These are phyloP conservation scores for Blomia tropicalis DNA, from an alignment of 2,888 invertebrate genomes.

Conservation along the genomic window DNA sequence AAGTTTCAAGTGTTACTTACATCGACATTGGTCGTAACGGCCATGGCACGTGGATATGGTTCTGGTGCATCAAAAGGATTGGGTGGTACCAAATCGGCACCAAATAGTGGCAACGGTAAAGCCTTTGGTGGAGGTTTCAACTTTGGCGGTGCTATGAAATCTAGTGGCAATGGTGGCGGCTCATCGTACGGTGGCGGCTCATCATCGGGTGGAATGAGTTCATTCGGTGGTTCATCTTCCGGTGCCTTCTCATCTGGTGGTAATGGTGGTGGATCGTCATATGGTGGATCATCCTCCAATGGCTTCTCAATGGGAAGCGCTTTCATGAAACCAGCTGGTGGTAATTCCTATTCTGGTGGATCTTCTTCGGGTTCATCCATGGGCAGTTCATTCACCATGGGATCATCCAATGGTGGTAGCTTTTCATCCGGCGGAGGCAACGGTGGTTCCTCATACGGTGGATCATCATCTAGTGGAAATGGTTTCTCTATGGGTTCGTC, in stretches of 20 bases:
- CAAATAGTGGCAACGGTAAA: background rate
- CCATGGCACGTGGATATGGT: background rate
- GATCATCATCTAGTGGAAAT: background rate
- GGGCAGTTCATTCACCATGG: background rate
- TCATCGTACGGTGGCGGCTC: slow-evolving; percentile 6
- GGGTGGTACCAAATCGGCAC: background rate
- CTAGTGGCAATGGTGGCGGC: background rate
- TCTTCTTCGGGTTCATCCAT: background rate
- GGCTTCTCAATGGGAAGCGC: background rate
- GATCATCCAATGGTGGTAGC: background rate
- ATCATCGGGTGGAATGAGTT: background rate
- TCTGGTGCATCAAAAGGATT: slow-evolving; percentile 6
- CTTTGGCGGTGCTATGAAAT: background rate
- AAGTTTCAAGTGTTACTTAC: background rate
- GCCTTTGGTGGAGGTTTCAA: background rate
- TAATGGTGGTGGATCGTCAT: background rate
- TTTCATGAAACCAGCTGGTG: background rate
- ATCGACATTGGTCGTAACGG: background rate
- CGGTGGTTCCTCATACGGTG: background rate
- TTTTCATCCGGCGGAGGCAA: background rate
- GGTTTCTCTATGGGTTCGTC: background rate
- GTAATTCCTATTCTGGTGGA: background rate
- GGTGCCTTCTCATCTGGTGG: background rate
- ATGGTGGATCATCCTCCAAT: background rate
- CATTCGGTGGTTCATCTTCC: background rate